Evolutionary conservation across 30 jellyfish, hydroid and myxozoan species (phyloP), one percentile per base, ranked within the genome.

Genomic region (Catostylus mosaicus): DNA sequence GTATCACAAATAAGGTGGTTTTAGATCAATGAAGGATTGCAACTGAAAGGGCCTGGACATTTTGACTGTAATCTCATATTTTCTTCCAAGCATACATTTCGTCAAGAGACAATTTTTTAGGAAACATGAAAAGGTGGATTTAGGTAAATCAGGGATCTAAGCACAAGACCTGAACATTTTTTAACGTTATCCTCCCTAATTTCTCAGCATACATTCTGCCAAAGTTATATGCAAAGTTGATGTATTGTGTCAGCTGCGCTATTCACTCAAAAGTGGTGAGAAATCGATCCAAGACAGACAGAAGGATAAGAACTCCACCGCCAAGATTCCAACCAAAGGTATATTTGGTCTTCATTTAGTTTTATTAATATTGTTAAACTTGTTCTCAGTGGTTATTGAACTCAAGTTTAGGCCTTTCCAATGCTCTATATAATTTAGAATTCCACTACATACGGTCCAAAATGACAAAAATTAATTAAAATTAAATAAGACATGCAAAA

Each of bases 191-290:
- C 30, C 60, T 9, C 1, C 24, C 30, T 51, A 30, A 51, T 19
- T 51, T 54, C 0, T 10, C 43, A 94, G 99, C 91, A 22, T 94
- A 94, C 88, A 73, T 95, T 38, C 78, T 94, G 36, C 99, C 99
- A 5, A 94, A 94, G 82, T 90, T 94, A 54, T 94, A 94, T 71
- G 99, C 99, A 34, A 94, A 94, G 73, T 82, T 96, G 73, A 90
- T 88, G 89, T 96, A 96, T 75, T 96, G 99, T 74, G 95, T 96
- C 75, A 90, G 98, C 82, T 96, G 99, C 75, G 99, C 99, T 34
- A 91, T 96, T 57, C 99, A 96, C 88, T 90, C 99, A 22, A 96
- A 90, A 67, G 97, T 96, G 61, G 99, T 96, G 37, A 92, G 97
- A 62, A 91, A 89, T 83, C 83, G 99, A 76, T 89, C 98, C 20